Conservation (phyloP, 2,797 vertebrate species). For the Premnoplex brunnescens region DNA sequence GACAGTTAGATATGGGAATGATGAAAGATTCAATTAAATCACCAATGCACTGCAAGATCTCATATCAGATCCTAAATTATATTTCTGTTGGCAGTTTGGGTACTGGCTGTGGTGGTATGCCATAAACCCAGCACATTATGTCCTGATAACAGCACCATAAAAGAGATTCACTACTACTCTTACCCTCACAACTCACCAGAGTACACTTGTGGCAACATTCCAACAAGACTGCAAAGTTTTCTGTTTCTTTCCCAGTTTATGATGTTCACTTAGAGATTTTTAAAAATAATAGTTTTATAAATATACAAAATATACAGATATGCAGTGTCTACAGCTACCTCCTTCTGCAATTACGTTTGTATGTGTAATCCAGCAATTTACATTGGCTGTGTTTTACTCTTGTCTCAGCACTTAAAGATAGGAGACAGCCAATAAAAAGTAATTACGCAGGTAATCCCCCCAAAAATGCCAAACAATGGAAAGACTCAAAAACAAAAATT, state of each 20-base stretch:
- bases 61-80: slow-evolving; percentile 56
- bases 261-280: not conserved
- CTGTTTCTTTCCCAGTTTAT: not conserved
- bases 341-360: not conserved
- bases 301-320: not conserved
- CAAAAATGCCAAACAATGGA: too few species aligned
- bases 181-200: slow-evolving; percentile 48
- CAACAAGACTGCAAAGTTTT: slow-evolving; percentile 37
- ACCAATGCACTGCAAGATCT: slow-evolving; percentile 46
- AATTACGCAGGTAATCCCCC: too few species aligned
- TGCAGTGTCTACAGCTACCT: not conserved
- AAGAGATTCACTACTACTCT: slow-evolving; percentile 69
- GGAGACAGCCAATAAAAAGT: not conserved
- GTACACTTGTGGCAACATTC: slow-evolving; percentile 52
- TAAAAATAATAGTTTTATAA: not conserved
- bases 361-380: not conserved
- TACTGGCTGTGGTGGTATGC: slow-evolving; percentile 36
- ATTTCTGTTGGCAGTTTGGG: slow-evolving; percentile 50
- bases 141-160: slow-evolving; percentile 60
- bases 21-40: slow-evolving; percentile 60
- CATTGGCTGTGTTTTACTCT: not conserved
- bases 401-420: not conserved
- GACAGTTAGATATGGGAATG: slow-evolving; percentile 10
- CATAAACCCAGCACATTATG: slow-evolving; percentile 60
- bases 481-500: not conserved